Base-by-base conservation (phyloP, 2,797 vertebrate genomes). In the Phrynocephalus vlangalii region DNA sequence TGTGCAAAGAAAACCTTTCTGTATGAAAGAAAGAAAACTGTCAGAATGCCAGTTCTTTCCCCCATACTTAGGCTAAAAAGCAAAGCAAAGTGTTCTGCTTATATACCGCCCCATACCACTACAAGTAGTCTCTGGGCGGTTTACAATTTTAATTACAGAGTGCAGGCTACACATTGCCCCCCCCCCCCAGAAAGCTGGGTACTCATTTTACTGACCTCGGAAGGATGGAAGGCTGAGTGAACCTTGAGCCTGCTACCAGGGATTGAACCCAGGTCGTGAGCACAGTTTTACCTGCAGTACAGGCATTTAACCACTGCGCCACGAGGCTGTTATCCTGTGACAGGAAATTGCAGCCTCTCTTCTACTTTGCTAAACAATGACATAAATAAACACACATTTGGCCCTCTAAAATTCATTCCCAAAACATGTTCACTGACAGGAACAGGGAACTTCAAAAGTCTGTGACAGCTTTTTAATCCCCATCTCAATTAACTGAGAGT, bases 1-100 rank as follows among this genome's bases (percentile, higher is more conserved):
- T 1, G 93, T 94, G 56, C 94, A 97, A 85, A 98, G 79, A 79
- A 97, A 94, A 24, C 98, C 97, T 94, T 96, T 98, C 99, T 99
- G 95, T 76, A 87, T 88, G 86, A 87, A 90, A 71, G 76, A 10
- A 76, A 75, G 70, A 67, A 63, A 92, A 95, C 26, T 24, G 1
- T 33, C 4, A 5, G 20, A 78, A 56, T 79, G 76, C 89, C 3
- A 1, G 7, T 75, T 70, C 20, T 16, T 92, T 52, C 87, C 76
- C 22, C 22, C 22, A 3, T 18, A 24, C 26, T 66, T 88, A 79
- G 77, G 70, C 66, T 84, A n/a, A n/a, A n/a, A n/a, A n/a, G n/a
- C n/a, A n/a, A n/a, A n/a, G n/a, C n/a, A n/a, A n/a, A n/a, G n/a
- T n/a, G n/a, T n/a, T n/a, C n/a, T n/a, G n/a, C n/a, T n/a, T n/a